Percentiles rank a stretch among this genome's conserved stretches.
These are phyloP conservation scores for Plectus sambesii DNA, from an alignment of 1,140 invertebrate genomes.

Conservation along the genomic window DNA sequence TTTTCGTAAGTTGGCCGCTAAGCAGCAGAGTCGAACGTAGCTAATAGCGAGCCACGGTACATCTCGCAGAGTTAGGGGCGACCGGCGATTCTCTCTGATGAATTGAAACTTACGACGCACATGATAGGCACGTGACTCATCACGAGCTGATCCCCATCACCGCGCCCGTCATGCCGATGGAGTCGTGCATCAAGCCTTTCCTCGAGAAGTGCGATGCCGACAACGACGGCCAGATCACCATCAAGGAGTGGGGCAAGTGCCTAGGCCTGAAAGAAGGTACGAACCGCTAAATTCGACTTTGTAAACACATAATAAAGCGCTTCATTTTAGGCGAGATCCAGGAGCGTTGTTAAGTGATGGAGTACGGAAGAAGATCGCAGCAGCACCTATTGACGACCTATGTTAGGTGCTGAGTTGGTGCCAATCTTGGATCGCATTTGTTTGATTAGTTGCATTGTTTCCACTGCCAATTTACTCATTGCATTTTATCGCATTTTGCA, in stretches of 20 bases:
- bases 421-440: too few species aligned
- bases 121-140: slow-evolving; percentile 61
- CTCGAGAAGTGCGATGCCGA: slow-evolving; percentile 73
- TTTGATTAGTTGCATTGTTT: too few species aligned
- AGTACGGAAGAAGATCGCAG: too few species aligned
- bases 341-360: slow-evolving; percentile 45
- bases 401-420: too few species aligned
- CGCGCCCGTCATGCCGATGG: slow-evolving; percentile 74
- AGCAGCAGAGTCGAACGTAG: neutral
- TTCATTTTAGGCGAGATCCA: slow-evolving; percentile 39
- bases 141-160: slow-evolving; percentile 87
- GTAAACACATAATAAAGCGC: slow-evolving; percentile 3
- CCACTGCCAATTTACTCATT: too few species aligned
- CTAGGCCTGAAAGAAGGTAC: slow-evolving; percentile 64
- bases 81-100: neutral
- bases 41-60: neutral
- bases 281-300: slow-evolving; percentile 2
- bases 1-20: neutral
- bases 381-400: too few species aligned
- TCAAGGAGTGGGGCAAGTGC: slow-evolving; percentile 81
- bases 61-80: slow-evolving; percentile 7
- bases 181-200: slow-evolving; percentile 90
- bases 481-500: too few species aligned
- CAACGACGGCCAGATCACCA: slow-evolving; percentile 72
- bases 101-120: slow-evolving; percentile 2